These are phyloP conservation scores for Ataeniobius toweri DNA, from an alignment of 2,797 vertebrate genomes.

Conservation along the genomic window DNA sequence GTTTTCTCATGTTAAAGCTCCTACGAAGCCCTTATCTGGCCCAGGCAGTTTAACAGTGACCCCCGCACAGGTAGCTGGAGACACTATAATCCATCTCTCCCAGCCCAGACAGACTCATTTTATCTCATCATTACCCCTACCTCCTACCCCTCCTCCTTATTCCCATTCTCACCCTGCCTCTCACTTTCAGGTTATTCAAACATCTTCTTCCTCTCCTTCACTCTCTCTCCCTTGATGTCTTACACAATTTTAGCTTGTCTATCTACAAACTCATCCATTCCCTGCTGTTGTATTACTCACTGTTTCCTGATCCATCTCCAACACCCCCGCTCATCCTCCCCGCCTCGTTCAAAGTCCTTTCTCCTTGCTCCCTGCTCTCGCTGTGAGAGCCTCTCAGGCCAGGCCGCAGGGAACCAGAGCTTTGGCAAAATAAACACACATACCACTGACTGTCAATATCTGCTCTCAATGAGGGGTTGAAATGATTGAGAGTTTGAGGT, in stretches of 20 bases:
- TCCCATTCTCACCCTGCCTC: constrained; percentile 28
- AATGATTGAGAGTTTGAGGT: constrained; percentile 66
- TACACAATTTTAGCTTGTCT: constrained; percentile 51
- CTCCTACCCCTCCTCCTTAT: constrained; percentile 6
- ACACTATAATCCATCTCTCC: constrained; percentile 77
- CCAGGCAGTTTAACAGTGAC: constrained; percentile 76
- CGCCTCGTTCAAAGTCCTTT: constrained; percentile 17
- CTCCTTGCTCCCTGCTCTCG: constrained; percentile 7
- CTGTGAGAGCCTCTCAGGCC: constrained; percentile 57
- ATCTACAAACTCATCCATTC: constrained; percentile 53
- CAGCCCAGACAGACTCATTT: constrained; percentile 66
- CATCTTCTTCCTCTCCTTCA: constrained; percentile 32
- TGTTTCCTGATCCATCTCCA: constrained; percentile 46
- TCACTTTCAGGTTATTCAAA: constrained; percentile 45
- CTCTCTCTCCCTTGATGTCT: constrained; percentile 25
- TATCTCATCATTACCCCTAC: constrained; percentile 47
- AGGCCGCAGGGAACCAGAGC: constrained; percentile 50
- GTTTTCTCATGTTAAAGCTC: constrained; percentile 63
- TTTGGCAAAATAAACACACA: constrained; percentile 60
- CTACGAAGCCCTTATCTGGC: constrained; percentile 73
- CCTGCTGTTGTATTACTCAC: constrained; percentile 45
- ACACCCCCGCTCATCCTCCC: constrained; percentile 10
- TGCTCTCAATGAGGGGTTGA: constrained; percentile 58
- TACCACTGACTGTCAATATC: constrained; percentile 70
- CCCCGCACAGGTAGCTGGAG: constrained; percentile 74